phyloP scores from a whole-genome alignment of 2,888 invertebrate genomes.

The Brenthis ino region DNA sequence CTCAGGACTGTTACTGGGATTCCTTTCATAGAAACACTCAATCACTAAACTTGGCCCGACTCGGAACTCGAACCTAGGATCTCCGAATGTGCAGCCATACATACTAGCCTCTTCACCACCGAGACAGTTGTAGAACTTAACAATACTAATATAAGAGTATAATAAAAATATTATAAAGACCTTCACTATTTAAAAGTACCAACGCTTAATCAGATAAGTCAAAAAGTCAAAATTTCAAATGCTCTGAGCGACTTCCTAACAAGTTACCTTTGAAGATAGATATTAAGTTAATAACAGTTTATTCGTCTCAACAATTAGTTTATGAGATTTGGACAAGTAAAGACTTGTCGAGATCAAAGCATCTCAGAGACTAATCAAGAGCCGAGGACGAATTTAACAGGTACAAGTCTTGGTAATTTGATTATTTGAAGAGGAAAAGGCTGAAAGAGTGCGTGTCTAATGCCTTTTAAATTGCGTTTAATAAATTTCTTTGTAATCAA shows the following conservation, averaged over 20 bases:
- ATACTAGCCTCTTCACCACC: no score
- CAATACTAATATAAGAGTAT: no score
- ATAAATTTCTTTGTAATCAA: conserved; percentile 11
- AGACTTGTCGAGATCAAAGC: conserved; percentile 14
- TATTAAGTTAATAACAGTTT: conserved; percentile 34
- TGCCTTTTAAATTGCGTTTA: conserved; percentile 12
- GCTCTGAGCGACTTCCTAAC: conserved; percentile 10
- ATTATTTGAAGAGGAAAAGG: conserved; percentile 31
- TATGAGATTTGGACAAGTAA: conserved; percentile 32
- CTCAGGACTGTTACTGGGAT: no score
- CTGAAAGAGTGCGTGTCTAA: conserved; percentile 18
- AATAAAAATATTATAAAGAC: no score
- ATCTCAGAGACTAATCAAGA: conserved; percentile 37
- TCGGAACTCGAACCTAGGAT: no score
- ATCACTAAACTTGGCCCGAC: no score
- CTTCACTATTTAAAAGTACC: not conserved
- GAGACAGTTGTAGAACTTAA: no score
- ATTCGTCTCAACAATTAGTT: conserved; percentile 37
- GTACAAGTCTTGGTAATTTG: conserved; percentile 33
- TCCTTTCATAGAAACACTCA: no score
- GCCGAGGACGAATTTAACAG: conserved; percentile 36
- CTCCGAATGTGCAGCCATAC: no score
- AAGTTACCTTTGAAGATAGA: conserved; percentile 24
- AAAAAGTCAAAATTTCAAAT: conserved; percentile 14
- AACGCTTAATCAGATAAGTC: not conserved